These are phyloP conservation scores for Myodes glareolus DNA, from an alignment of 2,113 vertebrate genomes.

Conservation along the genomic window DNA sequence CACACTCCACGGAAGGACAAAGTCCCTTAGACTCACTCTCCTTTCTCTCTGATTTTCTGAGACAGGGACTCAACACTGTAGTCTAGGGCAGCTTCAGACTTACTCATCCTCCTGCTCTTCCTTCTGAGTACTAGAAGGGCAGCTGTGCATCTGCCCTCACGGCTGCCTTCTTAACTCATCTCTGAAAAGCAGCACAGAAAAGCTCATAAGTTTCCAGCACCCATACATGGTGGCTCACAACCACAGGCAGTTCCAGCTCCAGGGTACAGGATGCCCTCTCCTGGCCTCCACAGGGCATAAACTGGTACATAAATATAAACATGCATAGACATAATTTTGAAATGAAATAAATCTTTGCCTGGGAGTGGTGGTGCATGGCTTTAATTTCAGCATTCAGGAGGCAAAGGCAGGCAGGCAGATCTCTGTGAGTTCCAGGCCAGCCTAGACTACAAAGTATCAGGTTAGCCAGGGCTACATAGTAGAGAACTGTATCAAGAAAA, in stretches of 20 bases:
- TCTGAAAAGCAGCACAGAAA: neutral
- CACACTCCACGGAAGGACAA: constrained; percentile 15
- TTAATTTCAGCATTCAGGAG: neutral
- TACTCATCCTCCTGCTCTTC: neutral
- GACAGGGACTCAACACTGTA: neutral
- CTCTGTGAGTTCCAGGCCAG: neutral
- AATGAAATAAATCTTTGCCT: neutral
- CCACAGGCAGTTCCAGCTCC: neutral
- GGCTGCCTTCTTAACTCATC: neutral
- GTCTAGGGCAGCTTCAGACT: neutral
- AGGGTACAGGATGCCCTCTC: too few species aligned
- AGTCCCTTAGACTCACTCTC: neutral
- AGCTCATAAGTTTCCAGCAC: neutral
- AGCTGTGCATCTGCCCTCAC: neutral
- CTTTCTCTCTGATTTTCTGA: neutral
- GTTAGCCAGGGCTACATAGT: neutral
- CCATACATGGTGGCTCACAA: neutral
- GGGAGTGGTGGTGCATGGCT: neutral
- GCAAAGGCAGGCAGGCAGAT: neutral
- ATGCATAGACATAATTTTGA: neutral
- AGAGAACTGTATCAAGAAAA: neutral
- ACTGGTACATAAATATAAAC: neutral
- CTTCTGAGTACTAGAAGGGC: neutral
- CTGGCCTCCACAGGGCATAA: neutral
- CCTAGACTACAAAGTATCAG: neutral